Evolutionary conservation across 1,140 invertebrate species (phyloP).

Genomic region (Microplitis mediator): DNA sequence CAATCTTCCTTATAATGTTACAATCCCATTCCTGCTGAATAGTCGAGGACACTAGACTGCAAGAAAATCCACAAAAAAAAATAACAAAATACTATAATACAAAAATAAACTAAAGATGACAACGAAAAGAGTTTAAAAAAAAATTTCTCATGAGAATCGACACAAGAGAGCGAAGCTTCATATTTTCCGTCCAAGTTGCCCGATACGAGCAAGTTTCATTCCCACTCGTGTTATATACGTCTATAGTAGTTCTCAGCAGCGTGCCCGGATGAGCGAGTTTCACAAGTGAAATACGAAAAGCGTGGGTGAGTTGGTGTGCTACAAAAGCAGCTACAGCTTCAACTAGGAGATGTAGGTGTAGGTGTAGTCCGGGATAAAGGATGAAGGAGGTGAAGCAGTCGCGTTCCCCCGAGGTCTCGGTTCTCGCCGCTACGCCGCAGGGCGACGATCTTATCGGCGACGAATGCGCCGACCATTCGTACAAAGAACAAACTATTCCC

Average conservation of each 20-base stretch:
- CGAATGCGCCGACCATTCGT: constrained; percentile 24
- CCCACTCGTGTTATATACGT: neutral
- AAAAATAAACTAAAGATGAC: neutral
- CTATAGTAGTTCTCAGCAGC: neutral
- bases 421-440: constrained; percentile 3
- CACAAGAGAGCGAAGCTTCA: neutral
- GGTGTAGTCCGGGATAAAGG: neutral
- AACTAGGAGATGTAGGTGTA: neutral
- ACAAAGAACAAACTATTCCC: constrained; percentile 9
- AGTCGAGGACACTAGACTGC: neutral
- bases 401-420: constrained; percentile 3
- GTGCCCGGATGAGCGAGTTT: constrained; percentile 14
- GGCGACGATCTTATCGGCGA: constrained; percentile 32
- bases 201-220: constrained; percentile 8
- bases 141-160: neutral
- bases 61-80: neutral
- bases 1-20: too few species aligned
- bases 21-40: too few species aligned
- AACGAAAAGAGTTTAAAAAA: neutral
- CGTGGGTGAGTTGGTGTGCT: neutral
- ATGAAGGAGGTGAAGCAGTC: neutral
- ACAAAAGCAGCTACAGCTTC: neutral
- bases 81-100: neutral
- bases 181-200: constrained; percentile 10
- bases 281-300: constrained; percentile 16